Base-by-base conservation (phyloP, 1,140 invertebrate genomes). In the Maconellicoccus hirsutus region DNA sequence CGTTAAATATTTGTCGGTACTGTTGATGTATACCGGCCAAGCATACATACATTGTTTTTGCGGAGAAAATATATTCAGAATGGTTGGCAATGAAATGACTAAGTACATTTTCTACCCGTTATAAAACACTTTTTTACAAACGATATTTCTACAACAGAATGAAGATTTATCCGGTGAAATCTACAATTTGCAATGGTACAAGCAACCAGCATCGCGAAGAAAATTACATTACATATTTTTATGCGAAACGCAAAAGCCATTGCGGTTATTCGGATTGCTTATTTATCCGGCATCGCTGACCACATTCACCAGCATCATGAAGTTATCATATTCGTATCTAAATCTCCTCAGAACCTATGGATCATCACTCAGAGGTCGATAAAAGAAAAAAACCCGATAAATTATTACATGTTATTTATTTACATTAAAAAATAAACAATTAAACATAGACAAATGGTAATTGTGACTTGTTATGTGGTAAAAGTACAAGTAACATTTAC, bases 371-470 rank as follows among this genome's bases (percentile, higher is more conserved):
- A 12, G 61, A 25, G 16, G 16, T 23, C 16, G 61, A 66, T 23
- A 66, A 66, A 23, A 66, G 19, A 66, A 10, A 59, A 66, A 6
- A 6, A 66, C 61, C 3, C 25, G 25, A 66, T 19, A 66, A 66
- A 66, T 66, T 66, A 66, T 66, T 66, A 66, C 61, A 66, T 66
- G 61, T 66, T 66, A 66, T 66, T 66, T 66, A 66, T 66, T 66
- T 66, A 66, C 61, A 66, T 66, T 66, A 66, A 66, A 66, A 66
- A 66, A 66, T 66, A 66, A 66, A 66, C 61, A 66, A 66, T 66
- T 66, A 66, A 66, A 66, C 61, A 26, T 66, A 66, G 61, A 66
- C 61, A 66, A 66, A 66, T 66, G 61, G 61, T 66, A 66, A 66
- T 66, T 66, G 61, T 66, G 61, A 66, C 61, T 66, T 66, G 61